These are phyloP conservation scores for Thomomys bottae DNA, from an alignment of 2,113 vertebrate species.

Conservation along the genomic window DNA sequence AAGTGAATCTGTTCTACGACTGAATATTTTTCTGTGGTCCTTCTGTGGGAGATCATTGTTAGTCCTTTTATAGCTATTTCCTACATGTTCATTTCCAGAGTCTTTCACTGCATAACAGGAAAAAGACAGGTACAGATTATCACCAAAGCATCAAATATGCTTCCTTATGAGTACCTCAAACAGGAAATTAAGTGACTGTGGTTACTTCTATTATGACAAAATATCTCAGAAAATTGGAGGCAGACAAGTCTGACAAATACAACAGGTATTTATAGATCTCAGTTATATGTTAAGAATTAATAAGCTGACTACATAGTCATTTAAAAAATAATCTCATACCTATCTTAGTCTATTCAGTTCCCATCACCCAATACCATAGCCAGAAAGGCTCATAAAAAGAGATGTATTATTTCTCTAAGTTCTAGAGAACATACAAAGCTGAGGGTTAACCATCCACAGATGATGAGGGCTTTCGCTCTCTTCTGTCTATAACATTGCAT, in stretches of 20 bases:
- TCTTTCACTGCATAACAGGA: neutral
- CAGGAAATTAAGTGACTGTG: slow-evolving; percentile 12
- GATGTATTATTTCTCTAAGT: neutral
- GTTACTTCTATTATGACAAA: neutral
- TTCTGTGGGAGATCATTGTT: neutral
- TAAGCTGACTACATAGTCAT: neutral
- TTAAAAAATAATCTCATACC: neutral
- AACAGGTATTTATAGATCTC: neutral
- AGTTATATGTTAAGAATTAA: slow-evolving; percentile 4
- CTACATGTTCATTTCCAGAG: neutral
- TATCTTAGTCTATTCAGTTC: neutral
- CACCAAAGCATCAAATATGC: neutral
- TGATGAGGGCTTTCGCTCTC: neutral
- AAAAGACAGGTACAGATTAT: neutral
- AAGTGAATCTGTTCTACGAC: neutral
- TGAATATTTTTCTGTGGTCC: neutral
- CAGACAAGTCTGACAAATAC: slow-evolving; percentile 8
- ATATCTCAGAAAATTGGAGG: neutral
- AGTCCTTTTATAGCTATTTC: neutral
- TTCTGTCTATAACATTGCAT: neutral
- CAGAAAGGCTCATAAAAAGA: neutral
- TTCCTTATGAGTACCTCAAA: neutral
- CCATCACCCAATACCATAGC: neutral
- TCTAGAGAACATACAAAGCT: no score
- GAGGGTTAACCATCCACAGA: no score